Base-by-base conservation (phyloP, 2,888 invertebrate genomes). In the Callinectes sapidus region DNA sequence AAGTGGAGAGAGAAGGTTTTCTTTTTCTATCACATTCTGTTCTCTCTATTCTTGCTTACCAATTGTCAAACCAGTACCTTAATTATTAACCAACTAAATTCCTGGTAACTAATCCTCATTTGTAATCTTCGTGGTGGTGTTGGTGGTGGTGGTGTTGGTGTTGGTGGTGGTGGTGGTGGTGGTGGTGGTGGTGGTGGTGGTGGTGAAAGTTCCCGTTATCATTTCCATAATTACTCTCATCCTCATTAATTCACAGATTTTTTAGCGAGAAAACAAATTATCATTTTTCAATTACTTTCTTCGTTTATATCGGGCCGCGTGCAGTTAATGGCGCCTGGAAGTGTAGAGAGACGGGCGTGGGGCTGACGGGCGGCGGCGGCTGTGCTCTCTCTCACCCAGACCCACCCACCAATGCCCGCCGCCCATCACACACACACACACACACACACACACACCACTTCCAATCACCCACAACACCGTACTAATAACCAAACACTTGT, bases 271-370 rank as follows among this genome's bases (percentile, higher is more conserved):
- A n/a, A 71, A 71, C 28, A 71, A 71, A 71, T 71, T 18, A n/a
- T 71, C 28, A n/a, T n/a, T 71, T 71, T 71, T 71, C 71, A n/a
- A n/a, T n/a, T 71, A 71, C 71, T 71, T 71, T 71, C 71, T 71
- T n/a, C 71, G n/a, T n/a, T 71, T 71, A 71, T n/a, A 71, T 71
- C 71, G 71, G n/a, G 6, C 28, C 71, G 23, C 8, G 71, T 71
- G 71, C 28, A 71, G 8, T 6, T 71, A 23, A 71, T 8, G 71
- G 28, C n/a, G 1, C 71, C 10, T 3, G 71, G n/a, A 71, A 71
- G n/a, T 23, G 23, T 71, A 2, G n/a, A 71, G n/a, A 6, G 71
- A 2, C 2, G 61, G 23, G 61, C 23, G 61, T 10, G 61, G 10
- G 16, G 2, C 61, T 61, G 61, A 18, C 61, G 18, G 2, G n/a